A percentile compares a stretch with the other conserved stretches of the same genome.
phyloP scores from a whole-genome alignment of 2,113 vertebrate species.

The Empidonax traillii region DNA sequence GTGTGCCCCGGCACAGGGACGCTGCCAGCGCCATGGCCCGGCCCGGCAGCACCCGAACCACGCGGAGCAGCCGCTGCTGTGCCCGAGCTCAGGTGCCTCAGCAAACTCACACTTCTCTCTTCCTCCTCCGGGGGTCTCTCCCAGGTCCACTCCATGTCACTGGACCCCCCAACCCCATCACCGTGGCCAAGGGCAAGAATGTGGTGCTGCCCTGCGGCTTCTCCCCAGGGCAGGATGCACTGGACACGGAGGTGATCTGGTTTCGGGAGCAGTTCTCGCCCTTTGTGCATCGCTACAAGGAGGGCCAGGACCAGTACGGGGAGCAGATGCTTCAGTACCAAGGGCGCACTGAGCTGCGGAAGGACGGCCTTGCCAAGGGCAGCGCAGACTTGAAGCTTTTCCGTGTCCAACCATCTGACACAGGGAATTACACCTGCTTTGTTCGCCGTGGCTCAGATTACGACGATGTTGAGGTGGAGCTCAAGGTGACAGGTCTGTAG shows the following conservation, averaged over 20 bases:
- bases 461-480: background rate
- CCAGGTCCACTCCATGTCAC: background rate
- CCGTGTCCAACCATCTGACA: background rate
- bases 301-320: background rate
- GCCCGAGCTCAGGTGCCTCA: fast-evolving
- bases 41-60: fast-evolving
- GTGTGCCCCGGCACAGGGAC: fast-evolving
- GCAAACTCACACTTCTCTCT: background rate
- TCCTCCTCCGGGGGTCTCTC: background rate
- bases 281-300: background rate
- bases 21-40: fast-evolving
- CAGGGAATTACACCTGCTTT: background rate
- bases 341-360: background rate
- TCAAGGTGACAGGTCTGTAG: conserved; percentile 5
- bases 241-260: background rate
- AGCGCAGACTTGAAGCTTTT: background rate
- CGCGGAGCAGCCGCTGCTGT: fast-evolving
- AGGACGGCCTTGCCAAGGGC: background rate
- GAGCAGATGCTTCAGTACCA: background rate
- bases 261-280: background rate
- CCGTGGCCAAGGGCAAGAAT: fast-evolving
- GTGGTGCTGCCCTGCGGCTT: background rate
- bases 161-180: background rate
- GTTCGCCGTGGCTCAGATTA: background rate
- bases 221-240: fast-evolving